Base-by-base conservation (phyloP, 2,797 vertebrate genomes). In the Ptychadena robeensis region DNA sequence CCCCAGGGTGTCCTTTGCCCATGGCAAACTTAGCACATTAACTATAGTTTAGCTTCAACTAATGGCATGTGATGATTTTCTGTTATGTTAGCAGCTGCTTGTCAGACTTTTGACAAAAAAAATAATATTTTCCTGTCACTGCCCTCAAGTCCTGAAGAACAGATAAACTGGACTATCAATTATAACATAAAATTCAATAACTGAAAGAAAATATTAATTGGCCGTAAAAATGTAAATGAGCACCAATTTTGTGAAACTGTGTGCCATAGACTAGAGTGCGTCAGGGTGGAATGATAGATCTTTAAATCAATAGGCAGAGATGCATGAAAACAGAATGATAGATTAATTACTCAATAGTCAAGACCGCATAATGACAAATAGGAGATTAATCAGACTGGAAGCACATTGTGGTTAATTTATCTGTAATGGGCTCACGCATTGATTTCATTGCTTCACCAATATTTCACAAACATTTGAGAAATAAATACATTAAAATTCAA, bases 301-400 rank as follows among this genome's bases (percentile, higher is more conserved):
- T 74, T 69, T 61, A 63, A 74, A 80, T 84, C 77, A 84, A 84
- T 80, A 74, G 65, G n/a, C 70, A 44, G 32, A 74, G 76, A 80
- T 68, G 71, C 65, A 80, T 80, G 71, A 80, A 64, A 84, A 75
- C 82, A 75, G 71, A 68, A 84, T 74, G 82, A 84, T 80, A 63
- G 53, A 84, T 84, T 80, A 69, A 80, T 80, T 84, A 48, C 53
- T 84, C 77, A 75, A 80, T 74, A 74, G 77, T 61, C 35, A 80
- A 37, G 67, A 74, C 48, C 30, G 34, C 71, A 48, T 63, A 48
- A 53, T 84, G 82, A 84, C 63, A 80, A 80, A 80, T 70, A 79
- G 71, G 69, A 80, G 64, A 80, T 80, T 69, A 69, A 80, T 84
- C n/a, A 10, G 34, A 69, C 64, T 80, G 53, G 22, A 74, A 80